Evolutionary conservation across 2,797 vertebrate species (phyloP).

Genomic region (Discoglossus pictus): DNA sequence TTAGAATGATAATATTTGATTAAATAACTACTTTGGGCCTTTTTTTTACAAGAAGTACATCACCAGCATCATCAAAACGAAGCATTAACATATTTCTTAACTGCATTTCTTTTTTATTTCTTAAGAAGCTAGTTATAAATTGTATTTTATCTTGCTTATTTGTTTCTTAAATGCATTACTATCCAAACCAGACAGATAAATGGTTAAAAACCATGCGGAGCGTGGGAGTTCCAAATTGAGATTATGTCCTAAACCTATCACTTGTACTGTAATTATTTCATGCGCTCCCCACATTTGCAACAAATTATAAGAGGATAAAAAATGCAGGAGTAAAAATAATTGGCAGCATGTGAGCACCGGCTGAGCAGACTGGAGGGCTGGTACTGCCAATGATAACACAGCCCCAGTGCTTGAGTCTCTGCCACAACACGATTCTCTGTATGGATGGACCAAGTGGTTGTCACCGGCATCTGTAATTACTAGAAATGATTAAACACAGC

Average conservation of each 20-base stretch:
- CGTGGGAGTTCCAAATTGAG: not conserved
- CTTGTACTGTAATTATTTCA: slow-evolving; percentile 22
- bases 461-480: slow-evolving; percentile 20
- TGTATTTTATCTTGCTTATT: no score
- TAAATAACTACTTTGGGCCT: no score
- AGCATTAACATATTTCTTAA: no score
- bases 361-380: not conserved
- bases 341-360: slow-evolving; percentile 1
- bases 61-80: no score
- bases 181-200: not conserved
- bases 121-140: no score
- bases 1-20: no score
- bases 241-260: slow-evolving; percentile 12
- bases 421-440: slow-evolving; percentile 15
- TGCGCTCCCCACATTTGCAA: slow-evolving; percentile 24
- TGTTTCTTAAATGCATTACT: no score
- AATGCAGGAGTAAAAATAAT: slow-evolving; percentile 1
- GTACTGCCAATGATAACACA: slow-evolving; percentile 28
- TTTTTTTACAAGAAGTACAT: no score
- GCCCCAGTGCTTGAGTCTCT: slow-evolving; percentile 9
- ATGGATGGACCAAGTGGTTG: not conserved
- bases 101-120: no score
- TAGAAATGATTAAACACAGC: not conserved
- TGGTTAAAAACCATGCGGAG: not conserved
- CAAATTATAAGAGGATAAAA: slow-evolving; percentile 16